Conservation (phyloP, 2,888 invertebrate genomes). For the Chaitophorus viminalis region DNA sequence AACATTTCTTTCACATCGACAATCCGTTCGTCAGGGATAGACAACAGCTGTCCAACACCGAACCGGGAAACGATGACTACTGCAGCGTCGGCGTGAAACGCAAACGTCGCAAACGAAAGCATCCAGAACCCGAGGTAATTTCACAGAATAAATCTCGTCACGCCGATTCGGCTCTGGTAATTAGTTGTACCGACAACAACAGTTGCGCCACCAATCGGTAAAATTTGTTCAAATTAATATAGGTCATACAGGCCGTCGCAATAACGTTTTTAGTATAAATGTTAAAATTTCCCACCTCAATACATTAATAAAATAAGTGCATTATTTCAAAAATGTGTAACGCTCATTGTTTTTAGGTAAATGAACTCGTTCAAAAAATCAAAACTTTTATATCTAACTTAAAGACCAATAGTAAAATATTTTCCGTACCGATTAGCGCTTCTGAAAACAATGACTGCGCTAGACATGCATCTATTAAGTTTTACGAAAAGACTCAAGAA, state of each 20-base stretch:
- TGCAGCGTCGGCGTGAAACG: background rate
- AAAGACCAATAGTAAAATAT: constrained; percentile 55
- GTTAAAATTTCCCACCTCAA: background rate
- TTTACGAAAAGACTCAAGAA: constrained; percentile 50
- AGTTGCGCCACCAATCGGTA: too few relatives aligned
- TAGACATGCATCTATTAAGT: constrained; percentile 51
- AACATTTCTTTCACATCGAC: constrained; percentile 53
- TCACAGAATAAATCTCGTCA: too few relatives aligned
- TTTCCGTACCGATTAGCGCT: background rate
- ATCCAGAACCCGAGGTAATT: constrained; percentile 2
- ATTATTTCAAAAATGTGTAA: background rate
- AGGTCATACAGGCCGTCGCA: too few relatives aligned
- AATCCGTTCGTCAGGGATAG: constrained; percentile 29
- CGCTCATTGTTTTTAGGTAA: constrained; percentile 44
- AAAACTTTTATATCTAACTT: constrained; percentile 64
- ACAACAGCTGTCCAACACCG: background rate
- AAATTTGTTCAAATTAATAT: too few relatives aligned
- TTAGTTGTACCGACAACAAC: too few relatives aligned
- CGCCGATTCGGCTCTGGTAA: too few relatives aligned
- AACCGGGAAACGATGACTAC: background rate
- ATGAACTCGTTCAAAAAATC: constrained; percentile 63
- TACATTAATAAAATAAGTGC: too few relatives aligned
- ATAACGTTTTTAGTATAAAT: too few relatives aligned
- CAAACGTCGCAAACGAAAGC: constrained; percentile 44
- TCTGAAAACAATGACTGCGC: constrained; percentile 62